Evolutionary conservation across 2,113 vertebrate genomes (phyloP).

Genomic region (Numida meleagris): DNA sequence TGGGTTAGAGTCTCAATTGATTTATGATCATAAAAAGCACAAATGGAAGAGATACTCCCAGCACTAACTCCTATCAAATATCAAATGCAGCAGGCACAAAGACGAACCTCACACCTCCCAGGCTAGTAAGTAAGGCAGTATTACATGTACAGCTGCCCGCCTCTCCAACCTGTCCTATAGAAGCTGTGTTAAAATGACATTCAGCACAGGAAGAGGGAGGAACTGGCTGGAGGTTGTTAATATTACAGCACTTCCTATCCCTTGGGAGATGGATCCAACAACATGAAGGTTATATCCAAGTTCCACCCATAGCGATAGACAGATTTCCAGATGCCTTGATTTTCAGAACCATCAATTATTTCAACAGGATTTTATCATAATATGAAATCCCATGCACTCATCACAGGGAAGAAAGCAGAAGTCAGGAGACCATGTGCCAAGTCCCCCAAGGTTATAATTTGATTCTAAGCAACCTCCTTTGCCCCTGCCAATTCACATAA

Average conservation of each 20-base stretch:
- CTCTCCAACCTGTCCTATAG: not conserved
- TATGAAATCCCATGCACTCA: not conserved
- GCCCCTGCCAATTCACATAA: not conserved
- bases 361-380: not conserved
- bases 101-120: not conserved
- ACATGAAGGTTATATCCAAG: not conserved
- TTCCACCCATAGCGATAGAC: not conserved
- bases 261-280: not conserved
- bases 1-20: not conserved
- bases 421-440: not conserved
- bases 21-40: not conserved
- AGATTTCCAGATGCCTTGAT: not conserved
- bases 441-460: not conserved
- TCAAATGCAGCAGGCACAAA: not conserved
- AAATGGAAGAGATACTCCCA: not conserved
- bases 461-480: not conserved
- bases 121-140: not conserved
- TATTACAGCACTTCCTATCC: not conserved
- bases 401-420: not conserved
- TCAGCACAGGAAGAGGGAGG: not conserved
- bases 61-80: not conserved
- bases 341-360: not conserved
- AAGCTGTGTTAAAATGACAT: not conserved
- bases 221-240: not conserved
- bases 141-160: not conserved